Evolutionary conservation across 2,797 vertebrate species (phyloP), one percentile per base, ranked within the genome.

Genomic region (Sphaeramia orbicularis): DNA sequence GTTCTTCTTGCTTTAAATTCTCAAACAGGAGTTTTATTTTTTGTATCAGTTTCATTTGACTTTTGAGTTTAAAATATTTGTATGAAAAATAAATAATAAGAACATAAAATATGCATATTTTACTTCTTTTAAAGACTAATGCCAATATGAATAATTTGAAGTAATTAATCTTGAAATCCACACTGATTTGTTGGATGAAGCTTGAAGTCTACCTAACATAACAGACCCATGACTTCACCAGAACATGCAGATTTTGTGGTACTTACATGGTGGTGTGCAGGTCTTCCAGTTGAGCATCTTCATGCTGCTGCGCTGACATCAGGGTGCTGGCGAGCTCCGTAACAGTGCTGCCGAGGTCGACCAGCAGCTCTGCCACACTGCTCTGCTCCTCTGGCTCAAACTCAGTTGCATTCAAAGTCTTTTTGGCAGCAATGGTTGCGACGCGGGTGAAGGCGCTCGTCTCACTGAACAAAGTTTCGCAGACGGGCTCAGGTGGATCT

Each of bases 361-460:
- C 53, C 14, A 94, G 78, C 78, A 89, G 63, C 67, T 89, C 78
- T 0, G 66, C 36, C 56, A 91, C 54, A 0, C 51, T 62, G 60
- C 65, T 79, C 80, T 80, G 69, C 42, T 81, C 80, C 12, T 71
- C 80, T 0, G 32, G 11, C 10, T 80, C 64, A 16, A 60, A 16
- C 57, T 70, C 64, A 1, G 1, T 59, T 4, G 52, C 6, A 0
- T 1, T 47, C 7, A 42, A 6, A 30, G 8, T 41, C 69, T 60
- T 86, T 61, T 78, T 88, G 10, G 76, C 83, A 14, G 58, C 78
- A 37, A 78, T 7, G 0, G 84, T 76, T 4, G 57, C 14, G 0
- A 94, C 52, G 12, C 91, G 89, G 1, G 82, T 91, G 80, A 96
- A 96, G 53, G 95, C 95, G 0, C 94, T 95, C 12, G 6, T 87